Evolutionary conservation across 2,797 vertebrate species (phyloP), one percentile per base, ranked within the genome.

Genomic region (Muscicapa striata): DNA sequence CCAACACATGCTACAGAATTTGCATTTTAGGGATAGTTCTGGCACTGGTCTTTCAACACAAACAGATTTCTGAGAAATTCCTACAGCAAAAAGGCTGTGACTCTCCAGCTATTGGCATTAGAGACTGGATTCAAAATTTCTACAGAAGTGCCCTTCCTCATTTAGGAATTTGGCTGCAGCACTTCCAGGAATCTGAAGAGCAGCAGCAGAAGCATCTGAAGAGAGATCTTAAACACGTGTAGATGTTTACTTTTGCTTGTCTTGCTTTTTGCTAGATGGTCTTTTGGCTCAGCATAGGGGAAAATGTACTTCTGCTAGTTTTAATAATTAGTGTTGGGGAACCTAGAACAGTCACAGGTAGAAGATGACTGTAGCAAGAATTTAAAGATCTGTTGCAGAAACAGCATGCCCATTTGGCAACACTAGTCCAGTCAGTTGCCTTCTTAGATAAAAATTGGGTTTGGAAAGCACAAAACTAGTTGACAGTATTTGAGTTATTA

Each of bases 61-160:
- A 90, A 67, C 15, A 55, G 34, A 77, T 80, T 77, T 89, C 75
- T 89, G 66, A 77, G 54, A 90, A 89, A 66, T 62, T 83, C 21
- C 49, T 89, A 9, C 24, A 38, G 29, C 38, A 80, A 72, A 80
- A 63, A 81, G 86, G 58, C 79, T 7, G 20, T 92, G 75, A 58
- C 66, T 90, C 90, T 96, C 70, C 75, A 43, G 87, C 54, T 94
- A 11, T 69, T 79, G 58, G 72, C 69, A 15, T 92, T 89, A 83
- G 78, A 90, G 89, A 90, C 87, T 58, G 78, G 84, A 77, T 62
- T 76, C 49, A 57, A 91, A 66, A 73, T 54, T 89, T 86, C 23
- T 74, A 23, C 18, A 34, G 76, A 92, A 96, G 95, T 83, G 1
- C 41, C 58, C 22, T 72, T 26, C 27, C 36, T 97, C 76, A 57